Evolutionary conservation across 2,113 vertebrate genomes (phyloP), one percentile per base, ranked within the genome.

Genomic region (Apteryx owenii): DNA sequence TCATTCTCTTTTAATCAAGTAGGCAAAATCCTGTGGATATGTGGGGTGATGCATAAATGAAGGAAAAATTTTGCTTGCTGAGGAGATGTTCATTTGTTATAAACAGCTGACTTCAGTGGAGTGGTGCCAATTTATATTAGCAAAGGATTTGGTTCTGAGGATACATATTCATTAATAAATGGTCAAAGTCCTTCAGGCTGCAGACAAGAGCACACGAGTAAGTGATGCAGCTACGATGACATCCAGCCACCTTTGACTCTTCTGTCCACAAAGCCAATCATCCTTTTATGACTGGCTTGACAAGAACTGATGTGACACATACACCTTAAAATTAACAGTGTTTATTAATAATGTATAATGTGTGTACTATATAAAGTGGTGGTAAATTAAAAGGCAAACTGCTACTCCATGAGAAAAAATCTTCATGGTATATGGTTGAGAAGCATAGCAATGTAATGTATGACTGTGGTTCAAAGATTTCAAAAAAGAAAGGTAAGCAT

Each of bases 31-130:
- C 90, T 91, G 70, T 96, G 90, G 91, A 71, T 62, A 73, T 85
- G 90, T 95, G 85, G 89, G 91, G 90, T 91, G 95, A 94, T 90
- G 88, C 90, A 90, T 83, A 97, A 96, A 96, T 54, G 50, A 91
- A 83, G 33, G 92, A 81, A 94, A 94, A 85, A 83, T 94, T 94
- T 93, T 88, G 48, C 95, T 87, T 76, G 88, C 95, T 90, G 85
- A 85, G 95, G 68, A 95, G 93, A 92, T 88, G 92, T 85, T 95
- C 85, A 93, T 94, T 97, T 93, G 91, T 93, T 95, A 50, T 58
- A 77, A 88, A 73, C 85, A 96, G 75, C 88, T 96, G 96, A 94
- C 79, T 96, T 77, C 46, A 20, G 75, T 83, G 96, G 81, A 93
- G 75, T 1, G 3, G 26, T 95, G 93, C 95, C 96, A 94, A 60